Conservation (phyloP, 2,797 vertebrate genomes). For the Pseudochirops corinnae region DNA sequence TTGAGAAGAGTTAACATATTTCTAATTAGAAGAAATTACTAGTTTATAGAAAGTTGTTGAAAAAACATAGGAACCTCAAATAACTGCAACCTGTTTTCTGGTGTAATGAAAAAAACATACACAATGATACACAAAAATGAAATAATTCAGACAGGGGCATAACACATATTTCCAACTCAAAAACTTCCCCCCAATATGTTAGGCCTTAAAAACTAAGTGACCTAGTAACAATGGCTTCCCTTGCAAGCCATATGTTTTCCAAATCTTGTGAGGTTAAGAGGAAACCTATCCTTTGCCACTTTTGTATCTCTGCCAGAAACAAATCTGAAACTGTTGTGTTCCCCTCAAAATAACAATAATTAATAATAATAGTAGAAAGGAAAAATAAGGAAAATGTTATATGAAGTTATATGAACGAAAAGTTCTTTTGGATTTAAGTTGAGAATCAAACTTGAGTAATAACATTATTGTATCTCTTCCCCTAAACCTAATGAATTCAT, state of each 20-base stretch:
- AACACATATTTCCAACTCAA: constrained; percentile 20
- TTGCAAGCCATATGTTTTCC: not conserved
- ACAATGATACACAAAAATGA: constrained; percentile 23
- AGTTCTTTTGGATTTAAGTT: not conserved
- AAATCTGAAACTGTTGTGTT: not conserved
- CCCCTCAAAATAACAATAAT: not conserved
- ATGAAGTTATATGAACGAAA: not conserved
- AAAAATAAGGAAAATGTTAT: not conserved
- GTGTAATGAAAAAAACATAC: constrained; percentile 35
- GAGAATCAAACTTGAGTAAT: not conserved
- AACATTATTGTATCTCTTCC: not conserved
- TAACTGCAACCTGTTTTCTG: not conserved
- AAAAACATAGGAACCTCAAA: constrained; percentile 7
- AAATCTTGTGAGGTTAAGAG: not conserved
- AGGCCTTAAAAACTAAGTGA: not conserved
- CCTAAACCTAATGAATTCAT: not conserved
- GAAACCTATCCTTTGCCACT: not conserved
- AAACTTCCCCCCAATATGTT: not conserved
- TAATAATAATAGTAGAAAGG: constrained; percentile 6
- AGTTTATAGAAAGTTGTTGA: constrained; percentile 23
- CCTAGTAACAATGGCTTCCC: not conserved
- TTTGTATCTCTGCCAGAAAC: constrained; percentile 5
- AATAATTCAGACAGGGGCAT: constrained; percentile 25
- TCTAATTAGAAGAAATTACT: constrained; percentile 38
- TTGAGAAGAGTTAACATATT: not conserved